Conservation (phyloP, 2,888 invertebrate genomes). For the Bhutanitis thaidina region DNA sequence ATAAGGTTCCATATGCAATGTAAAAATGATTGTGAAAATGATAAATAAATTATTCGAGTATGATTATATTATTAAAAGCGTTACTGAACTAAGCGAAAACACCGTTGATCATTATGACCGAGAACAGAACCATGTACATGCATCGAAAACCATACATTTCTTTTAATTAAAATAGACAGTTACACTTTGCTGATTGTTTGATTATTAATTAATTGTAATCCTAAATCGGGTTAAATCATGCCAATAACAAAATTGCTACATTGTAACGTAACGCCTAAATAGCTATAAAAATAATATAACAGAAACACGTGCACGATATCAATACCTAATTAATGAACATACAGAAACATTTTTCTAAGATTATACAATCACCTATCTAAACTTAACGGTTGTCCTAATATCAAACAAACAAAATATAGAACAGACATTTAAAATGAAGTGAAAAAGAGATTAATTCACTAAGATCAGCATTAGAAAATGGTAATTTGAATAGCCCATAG, state of each 20-base stretch:
- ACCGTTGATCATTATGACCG: background rate
- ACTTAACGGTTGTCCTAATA: conserved; percentile 1
- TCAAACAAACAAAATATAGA: background rate
- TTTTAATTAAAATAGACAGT: conserved; percentile 11
- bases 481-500: too few relatives aligned
- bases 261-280: background rate
- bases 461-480: too few relatives aligned
- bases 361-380: conserved; percentile 4
- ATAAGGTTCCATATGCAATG: too few relatives aligned
- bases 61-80: too few relatives aligned
- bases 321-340: background rate
- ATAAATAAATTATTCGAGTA: background rate
- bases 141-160: conserved; percentile 4
- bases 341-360: background rate
- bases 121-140: background rate
- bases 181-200: background rate
- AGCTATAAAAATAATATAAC: background rate
- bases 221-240: background rate
- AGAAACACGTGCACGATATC: background rate
- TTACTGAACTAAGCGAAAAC: background rate
- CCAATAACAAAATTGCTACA: background rate
- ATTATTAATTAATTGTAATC: background rate
- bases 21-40: too few relatives aligned
- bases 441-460: too few relatives aligned
- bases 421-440: too few relatives aligned